Conservation (phyloP, 2,797 vertebrate species). For the Danio tinwini region DNA sequence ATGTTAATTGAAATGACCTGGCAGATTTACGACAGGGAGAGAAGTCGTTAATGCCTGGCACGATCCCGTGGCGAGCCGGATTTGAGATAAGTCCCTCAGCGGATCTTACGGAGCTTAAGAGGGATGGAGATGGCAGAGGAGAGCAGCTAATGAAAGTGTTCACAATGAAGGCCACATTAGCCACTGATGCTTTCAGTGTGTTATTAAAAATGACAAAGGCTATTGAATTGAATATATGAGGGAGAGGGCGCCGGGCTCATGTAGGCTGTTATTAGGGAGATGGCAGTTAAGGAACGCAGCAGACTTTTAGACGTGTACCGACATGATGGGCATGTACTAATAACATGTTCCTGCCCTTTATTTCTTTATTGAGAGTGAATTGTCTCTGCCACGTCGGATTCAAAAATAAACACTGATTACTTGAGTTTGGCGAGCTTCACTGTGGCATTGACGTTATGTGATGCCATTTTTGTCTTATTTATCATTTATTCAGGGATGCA, state of each 20-base stretch:
- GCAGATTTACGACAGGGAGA: conserved; percentile 57
- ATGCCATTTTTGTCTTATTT: not conserved
- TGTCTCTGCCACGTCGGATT: not conserved
- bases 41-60: conserved; percentile 45
- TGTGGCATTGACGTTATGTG: not conserved
- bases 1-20: conserved; percentile 64
- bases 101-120: conserved; percentile 52
- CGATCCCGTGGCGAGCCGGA: conserved; percentile 35
- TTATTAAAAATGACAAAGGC: conserved; percentile 58
- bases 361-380: conserved; percentile 8
- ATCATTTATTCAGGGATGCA: not conserved
- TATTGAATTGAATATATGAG: conserved; percentile 49
- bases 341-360: conserved; percentile 19
- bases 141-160: conserved; percentile 58
- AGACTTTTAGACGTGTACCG: conserved; percentile 1
- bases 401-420: not conserved
- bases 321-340: conserved; percentile 13
- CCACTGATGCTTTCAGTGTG: conserved; percentile 35
- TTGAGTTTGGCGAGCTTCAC: not conserved
- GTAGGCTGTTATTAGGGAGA: conserved; percentile 24
- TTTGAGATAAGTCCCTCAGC: conserved; percentile 55
- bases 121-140: conserved; percentile 49
- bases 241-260: conserved; percentile 9
- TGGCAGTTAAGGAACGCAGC: conserved; percentile 34
- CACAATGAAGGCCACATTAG: conserved; percentile 55